A percentile compares a stretch with the other conserved stretches of the same genome.
phyloP scores from a whole-genome alignment of 2,113 vertebrate species.

The Perca flavescens region DNA sequence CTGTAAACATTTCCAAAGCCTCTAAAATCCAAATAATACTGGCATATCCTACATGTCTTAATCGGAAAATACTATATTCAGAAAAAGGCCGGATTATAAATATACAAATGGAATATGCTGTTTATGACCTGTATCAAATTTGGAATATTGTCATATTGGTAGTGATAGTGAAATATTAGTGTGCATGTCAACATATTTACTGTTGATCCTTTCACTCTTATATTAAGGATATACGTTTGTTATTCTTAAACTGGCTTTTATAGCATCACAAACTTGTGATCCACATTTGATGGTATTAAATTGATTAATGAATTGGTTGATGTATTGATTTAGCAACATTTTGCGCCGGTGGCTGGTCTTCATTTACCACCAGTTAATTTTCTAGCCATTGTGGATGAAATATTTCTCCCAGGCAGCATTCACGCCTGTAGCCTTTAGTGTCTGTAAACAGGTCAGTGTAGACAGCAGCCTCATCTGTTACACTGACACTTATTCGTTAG shows the following conservation, averaged over 20 bases:
- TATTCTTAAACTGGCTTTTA: background rate
- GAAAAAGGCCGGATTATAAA: no score
- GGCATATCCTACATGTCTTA: no score
- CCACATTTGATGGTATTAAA: background rate
- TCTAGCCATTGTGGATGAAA: conserved; percentile 1
- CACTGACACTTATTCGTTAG: conserved; percentile 75
- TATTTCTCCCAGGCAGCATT: conserved; percentile 29
- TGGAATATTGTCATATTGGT: no score
- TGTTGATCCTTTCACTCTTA: background rate
- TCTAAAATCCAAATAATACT: no score
- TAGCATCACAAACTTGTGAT: background rate
- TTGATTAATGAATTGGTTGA: conserved; percentile 9
- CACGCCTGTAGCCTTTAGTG: conserved; percentile 54
- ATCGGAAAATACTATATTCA: no score
- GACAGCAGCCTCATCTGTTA: conserved; percentile 74
- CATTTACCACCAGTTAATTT: conserved; percentile 46
- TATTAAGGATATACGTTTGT: background rate
- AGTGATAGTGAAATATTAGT: no score
- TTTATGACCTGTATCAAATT: no score
- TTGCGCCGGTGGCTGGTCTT: background rate
- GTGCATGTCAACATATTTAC: no score
- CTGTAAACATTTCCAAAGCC: no score
- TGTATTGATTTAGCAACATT: conserved; percentile 19
- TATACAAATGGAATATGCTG: no score
- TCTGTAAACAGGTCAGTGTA: conserved; percentile 72